Percentiles rank a stretch among this genome's conserved stretches.
These are phyloP conservation scores for Microplitis manilae DNA, from an alignment of 2,888 invertebrate genomes.

Conservation along the genomic window DNA sequence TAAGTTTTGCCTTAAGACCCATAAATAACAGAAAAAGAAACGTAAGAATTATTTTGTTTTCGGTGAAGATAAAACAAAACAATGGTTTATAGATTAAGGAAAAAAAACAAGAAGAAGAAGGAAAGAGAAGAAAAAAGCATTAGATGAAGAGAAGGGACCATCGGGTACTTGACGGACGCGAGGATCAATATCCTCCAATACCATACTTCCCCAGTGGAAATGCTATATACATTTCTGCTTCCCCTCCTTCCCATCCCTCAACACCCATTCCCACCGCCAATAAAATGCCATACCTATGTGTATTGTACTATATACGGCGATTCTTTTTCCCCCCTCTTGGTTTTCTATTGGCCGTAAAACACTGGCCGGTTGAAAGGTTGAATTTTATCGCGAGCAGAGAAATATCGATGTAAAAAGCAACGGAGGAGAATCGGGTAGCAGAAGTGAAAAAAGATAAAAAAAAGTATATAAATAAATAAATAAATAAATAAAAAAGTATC, in stretches of 20 bases:
- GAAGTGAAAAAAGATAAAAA: conserved; percentile 25
- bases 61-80: not conserved
- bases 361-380: conserved; percentile 69
- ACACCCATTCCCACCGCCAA: conserved; percentile 69
- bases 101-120: not conserved
- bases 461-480: conserved; percentile 33
- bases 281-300: conserved; percentile 70
- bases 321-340: conserved; percentile 62
- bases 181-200: conserved; percentile 72
- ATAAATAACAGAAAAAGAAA: not conserved
- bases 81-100: conserved; percentile 29
- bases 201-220: conserved; percentile 62
- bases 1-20: not conserved
- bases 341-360: conserved; percentile 70
- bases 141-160: conserved; percentile 60
- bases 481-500: not conserved
- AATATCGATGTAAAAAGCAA: conserved; percentile 66
- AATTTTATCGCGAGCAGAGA: conserved; percentile 68
- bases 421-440: conserved; percentile 40
- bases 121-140: conserved; percentile 17
- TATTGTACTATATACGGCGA: conserved; percentile 65
- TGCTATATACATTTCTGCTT: conserved; percentile 29
- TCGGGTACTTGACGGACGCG: conserved; percentile 71
- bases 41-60: not conserved
- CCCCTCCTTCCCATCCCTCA: not conserved